Base-by-base conservation (phyloP, 2,797 vertebrate species). In the Acipenser oxyrinchus region DNA sequence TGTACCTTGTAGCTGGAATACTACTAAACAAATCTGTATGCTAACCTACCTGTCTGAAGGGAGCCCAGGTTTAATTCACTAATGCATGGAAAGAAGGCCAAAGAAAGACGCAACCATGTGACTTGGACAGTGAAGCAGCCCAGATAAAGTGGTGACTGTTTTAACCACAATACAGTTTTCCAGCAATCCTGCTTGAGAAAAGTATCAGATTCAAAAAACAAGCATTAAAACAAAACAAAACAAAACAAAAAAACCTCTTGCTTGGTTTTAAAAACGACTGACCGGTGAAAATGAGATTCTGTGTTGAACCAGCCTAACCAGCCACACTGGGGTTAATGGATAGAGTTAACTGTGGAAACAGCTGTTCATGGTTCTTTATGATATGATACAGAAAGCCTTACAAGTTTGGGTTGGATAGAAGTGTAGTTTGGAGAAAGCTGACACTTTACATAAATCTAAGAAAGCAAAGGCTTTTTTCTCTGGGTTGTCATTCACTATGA, bases 311-410 rank as follows among this genome's bases (percentile, higher is more conserved):
- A 87, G 82, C 81, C 84, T 80, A 37, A 37, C 37, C 37, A 76
- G 74, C 81, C 84, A 75, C 80, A 83, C 81, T 79, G 78, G 83
- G 79, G 78, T 84, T 76, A 83, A 83, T 81, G 76, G 76, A 72
- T 81, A 81, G 75, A 77, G 71, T 66, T 71, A 67, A 67, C 60
- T 80, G 81, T 72, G 83, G 75, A 82, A 78, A 68, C 74, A 73
- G 66, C 67, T 76, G 61, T 65, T 68, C 73, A 74, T 50, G 70
- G 60, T 73, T 73, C 67, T 65, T 74, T 77, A 72, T 82, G 70
- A 76, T 78, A 83, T 74, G 75, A 76, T 68, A 66, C 68, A 70
- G 66, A 49, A 62, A 75, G 75, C 69, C 74, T 72, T 48, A 49
- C 73, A 78, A 63, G 73, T 70, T 72, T 73, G 70, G 66, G 73